A percentile compares a stretch with the other conserved stretches of the same genome.
Evolutionary conservation across 2,797 vertebrate species (phyloP).

Genomic region (Pachyuromys duprasi): DNA sequence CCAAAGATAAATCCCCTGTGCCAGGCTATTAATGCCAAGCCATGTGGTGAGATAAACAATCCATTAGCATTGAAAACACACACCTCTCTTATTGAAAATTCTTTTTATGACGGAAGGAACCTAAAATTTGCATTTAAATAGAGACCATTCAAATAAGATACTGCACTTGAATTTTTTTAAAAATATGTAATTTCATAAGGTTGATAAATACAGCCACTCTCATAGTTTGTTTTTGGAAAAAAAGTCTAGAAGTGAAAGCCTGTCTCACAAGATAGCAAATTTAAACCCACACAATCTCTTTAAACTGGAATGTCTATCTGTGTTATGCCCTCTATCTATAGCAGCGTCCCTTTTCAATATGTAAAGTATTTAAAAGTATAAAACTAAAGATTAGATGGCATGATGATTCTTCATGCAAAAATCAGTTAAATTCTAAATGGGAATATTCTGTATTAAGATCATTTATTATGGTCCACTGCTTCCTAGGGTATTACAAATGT

Average conservation of each 20-base stretch:
- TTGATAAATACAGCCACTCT: slow-evolving; percentile 60
- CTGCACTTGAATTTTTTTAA: slow-evolving; percentile 41
- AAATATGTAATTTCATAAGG: slow-evolving; percentile 65
- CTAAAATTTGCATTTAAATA: slow-evolving; percentile 79
- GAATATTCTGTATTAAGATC: background rate
- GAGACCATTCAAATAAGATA: slow-evolving; percentile 68
- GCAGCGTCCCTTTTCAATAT: slow-evolving; percentile 30
- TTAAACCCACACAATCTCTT: slow-evolving; percentile 24
- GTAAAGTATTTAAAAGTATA: slow-evolving; percentile 32
- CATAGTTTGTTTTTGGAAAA: background rate
- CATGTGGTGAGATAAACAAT: slow-evolving; percentile 64
- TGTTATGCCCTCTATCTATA: slow-evolving; percentile 14
- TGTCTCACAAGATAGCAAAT: background rate
- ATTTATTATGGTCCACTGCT: background rate
- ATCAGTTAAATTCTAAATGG: slow-evolving; percentile 34
- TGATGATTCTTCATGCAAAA: slow-evolving; percentile 36
- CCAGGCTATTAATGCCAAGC: slow-evolving; percentile 62
- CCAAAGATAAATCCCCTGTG: background rate
- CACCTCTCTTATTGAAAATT: slow-evolving; percentile 70
- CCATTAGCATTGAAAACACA: slow-evolving; percentile 64
- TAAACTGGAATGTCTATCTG: background rate
- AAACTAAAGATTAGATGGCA: background rate
- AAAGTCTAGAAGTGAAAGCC: background rate
- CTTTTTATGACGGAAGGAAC: slow-evolving; percentile 59
- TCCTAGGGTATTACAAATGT: background rate